Percentiles rank a stretch among this genome's conserved stretches.
Conservation (phyloP, 1,140 invertebrate species). For the Halotydeus destructor region DNA sequence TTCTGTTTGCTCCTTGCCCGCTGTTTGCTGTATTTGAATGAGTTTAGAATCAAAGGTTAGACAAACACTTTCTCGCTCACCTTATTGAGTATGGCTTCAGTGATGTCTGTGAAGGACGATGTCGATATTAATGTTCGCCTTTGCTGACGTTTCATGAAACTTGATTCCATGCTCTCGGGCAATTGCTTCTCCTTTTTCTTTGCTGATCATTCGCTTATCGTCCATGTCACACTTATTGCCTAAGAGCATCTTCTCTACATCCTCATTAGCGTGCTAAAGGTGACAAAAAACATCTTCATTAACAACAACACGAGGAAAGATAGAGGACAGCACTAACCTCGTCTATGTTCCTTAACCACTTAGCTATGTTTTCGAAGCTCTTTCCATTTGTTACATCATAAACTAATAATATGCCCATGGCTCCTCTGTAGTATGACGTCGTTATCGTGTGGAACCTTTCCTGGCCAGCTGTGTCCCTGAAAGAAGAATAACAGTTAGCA, state of each 20-base stretch:
- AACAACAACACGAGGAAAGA: background rate
- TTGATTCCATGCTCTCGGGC: constrained; percentile 90
- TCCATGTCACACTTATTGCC: constrained; percentile 99
- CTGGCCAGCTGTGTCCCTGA: constrained; percentile 37
- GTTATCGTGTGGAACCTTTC: constrained; percentile 41
- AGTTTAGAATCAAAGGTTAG: background rate
- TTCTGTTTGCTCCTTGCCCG: constrained; percentile 6
- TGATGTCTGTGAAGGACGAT: constrained; percentile 88
- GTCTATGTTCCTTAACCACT: constrained; percentile 27
- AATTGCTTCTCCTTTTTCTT: constrained; percentile 70
- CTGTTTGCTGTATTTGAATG: too few relatives aligned
- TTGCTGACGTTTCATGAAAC: constrained; percentile 97
- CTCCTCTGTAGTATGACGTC: constrained; percentile 38
- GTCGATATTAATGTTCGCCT: constrained; percentile 94
- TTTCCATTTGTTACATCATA: constrained; percentile 33
- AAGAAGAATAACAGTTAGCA: too few relatives aligned
- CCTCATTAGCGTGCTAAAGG: constrained; percentile 84
- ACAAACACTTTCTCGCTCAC: constrained; percentile 9
- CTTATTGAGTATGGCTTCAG: constrained; percentile 84
- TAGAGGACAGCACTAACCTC: constrained; percentile 14
- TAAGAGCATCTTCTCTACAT: constrained; percentile 98
- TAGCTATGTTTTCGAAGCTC: constrained; percentile 33
- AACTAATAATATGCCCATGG: constrained; percentile 33
- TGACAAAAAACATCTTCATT: background rate
- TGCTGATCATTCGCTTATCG: constrained; percentile 78